Evolutionary conservation across 2,888 invertebrate species (phyloP).

Genomic region (Stomorhina lunata): DNA sequence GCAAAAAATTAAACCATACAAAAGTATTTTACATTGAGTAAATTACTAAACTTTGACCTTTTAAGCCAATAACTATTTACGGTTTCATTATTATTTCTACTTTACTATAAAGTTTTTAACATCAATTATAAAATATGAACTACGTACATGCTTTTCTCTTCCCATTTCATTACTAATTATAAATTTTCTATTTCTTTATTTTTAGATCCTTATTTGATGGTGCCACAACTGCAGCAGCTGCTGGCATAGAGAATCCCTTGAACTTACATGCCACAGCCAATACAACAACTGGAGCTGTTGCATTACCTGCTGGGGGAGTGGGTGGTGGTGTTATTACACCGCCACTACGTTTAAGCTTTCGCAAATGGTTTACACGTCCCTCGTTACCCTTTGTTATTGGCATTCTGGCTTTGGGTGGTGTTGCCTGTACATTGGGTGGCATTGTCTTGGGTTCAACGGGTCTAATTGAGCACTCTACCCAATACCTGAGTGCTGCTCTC

Average conservation of each 20-base stretch:
- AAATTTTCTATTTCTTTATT: conserved; percentile 17
- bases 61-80: too few species aligned
- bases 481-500: conserved; percentile 78
- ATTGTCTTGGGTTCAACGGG: conserved; percentile 79
- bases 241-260: conserved; percentile 55
- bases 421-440: conserved; percentile 78
- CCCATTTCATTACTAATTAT: conserved; percentile 10
- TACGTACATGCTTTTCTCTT: too few species aligned
- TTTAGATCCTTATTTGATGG: conserved; percentile 62
- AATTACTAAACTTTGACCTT: too few species aligned
- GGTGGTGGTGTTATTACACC: conserved; percentile 52
- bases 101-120: too few species aligned
- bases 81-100: too few species aligned
- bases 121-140: too few species aligned
- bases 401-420: conserved; percentile 78
- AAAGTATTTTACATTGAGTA: too few species aligned
- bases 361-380: conserved; percentile 78
- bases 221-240: conserved; percentile 36
- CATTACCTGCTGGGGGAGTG: too few species aligned
- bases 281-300: neutral
- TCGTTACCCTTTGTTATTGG: conserved; percentile 78
- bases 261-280: conserved; percentile 17
- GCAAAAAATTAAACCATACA: too few species aligned
- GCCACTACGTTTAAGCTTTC: conserved; percentile 70
- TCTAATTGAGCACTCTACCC: conserved; percentile 78